Conservation (phyloP, 2,113 vertebrate species). For the Rhinogobius similis region DNA sequence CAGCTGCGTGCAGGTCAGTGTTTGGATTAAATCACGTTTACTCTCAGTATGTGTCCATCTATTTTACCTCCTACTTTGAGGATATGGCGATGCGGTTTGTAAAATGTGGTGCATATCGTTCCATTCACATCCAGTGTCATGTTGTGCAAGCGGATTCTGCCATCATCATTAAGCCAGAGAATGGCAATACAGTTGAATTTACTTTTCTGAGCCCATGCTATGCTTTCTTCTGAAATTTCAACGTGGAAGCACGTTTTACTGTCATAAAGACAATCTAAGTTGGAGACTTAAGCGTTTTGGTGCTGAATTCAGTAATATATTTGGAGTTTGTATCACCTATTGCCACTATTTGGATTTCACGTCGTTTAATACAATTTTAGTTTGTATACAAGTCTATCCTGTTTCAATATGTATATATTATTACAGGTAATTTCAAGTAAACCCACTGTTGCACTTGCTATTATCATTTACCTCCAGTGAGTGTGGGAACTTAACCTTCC, state of each 20-base stretch:
- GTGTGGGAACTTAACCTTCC: constrained; percentile 3
- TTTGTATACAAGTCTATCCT: not conserved
- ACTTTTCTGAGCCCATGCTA: not conserved
- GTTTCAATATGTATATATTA: not conserved
- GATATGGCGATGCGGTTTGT: constrained; percentile 6
- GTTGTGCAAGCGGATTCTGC: constrained; percentile 25
- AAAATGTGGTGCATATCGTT: constrained; percentile 22
- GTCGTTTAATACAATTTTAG: not conserved
- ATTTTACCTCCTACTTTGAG: not conserved
- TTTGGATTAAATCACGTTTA: not conserved
- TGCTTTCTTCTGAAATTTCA: not conserved
- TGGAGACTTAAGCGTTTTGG: not conserved
- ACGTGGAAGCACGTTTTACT: not conserved
- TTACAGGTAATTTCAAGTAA: not conserved
- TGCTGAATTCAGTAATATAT: not conserved
- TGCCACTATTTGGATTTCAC: not conserved
- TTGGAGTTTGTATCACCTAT: not conserved
- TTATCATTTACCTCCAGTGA: not conserved
- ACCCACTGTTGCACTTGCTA: not conserved
- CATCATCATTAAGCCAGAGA: constrained; percentile 1
- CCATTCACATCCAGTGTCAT: constrained; percentile 15
- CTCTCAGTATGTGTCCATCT: not conserved
- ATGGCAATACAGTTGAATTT: not conserved
- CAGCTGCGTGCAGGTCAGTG: constrained; percentile 58
- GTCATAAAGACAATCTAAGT: not conserved